These are phyloP conservation scores for Xylocopa sonorina DNA, from an alignment of 1,140 invertebrate genomes.

Conservation along the genomic window DNA sequence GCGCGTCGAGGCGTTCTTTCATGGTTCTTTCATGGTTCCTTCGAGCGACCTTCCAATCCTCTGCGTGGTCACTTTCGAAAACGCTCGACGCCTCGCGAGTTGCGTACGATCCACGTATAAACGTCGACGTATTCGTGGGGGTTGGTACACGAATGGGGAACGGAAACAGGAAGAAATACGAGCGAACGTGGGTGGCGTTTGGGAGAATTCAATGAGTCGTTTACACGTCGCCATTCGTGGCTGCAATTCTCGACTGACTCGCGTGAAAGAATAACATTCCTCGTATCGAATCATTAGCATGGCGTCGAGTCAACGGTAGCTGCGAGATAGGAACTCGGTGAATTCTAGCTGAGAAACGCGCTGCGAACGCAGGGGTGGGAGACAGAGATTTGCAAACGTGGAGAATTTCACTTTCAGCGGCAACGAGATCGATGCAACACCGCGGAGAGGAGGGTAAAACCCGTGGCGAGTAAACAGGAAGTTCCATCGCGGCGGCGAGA, in stretches of 20 bases:
- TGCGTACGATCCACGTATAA: not conserved
- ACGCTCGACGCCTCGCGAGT: not conserved
- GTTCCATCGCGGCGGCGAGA: not conserved
- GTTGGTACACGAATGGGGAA: no score
- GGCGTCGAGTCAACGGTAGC: no score
- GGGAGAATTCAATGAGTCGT: not conserved
- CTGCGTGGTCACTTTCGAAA: constrained; percentile 16
- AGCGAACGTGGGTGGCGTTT: not conserved
- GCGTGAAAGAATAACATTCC: no score
- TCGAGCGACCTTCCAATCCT: not conserved
- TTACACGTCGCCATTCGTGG: no score
- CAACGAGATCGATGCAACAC: constrained; percentile 25
- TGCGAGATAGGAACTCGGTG: no score
- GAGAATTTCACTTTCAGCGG: constrained; percentile 17
- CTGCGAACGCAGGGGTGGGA: no score
- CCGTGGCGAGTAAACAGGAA: constrained; percentile 28
- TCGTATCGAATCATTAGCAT: no score
- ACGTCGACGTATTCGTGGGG: not conserved
- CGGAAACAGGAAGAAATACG: not conserved
- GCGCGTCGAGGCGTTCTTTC: no score
- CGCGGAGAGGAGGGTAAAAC: not conserved
- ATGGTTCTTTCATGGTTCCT: constrained; percentile 19
- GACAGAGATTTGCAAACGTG: constrained; percentile 6
- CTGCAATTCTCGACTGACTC: no score
- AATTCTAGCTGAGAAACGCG: no score